These are phyloP conservation scores for Trachelipus rathkii DNA, from an alignment of 1,140 invertebrate genomes.

Conservation along the genomic window DNA sequence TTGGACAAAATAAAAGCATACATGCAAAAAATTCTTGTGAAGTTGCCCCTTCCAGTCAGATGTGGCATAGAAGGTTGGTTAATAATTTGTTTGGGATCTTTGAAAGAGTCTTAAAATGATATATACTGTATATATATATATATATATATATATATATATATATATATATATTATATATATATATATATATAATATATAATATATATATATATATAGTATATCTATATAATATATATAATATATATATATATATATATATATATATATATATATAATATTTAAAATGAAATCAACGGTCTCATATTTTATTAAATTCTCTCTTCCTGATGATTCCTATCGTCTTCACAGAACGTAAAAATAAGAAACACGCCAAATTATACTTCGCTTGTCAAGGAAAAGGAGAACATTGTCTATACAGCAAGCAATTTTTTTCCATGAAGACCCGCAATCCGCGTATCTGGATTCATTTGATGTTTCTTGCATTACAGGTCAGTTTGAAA, in stretches of 20 bases:
- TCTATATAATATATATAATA: slow-evolving; percentile 17
- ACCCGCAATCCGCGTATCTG: slow-evolving; percentile 81
- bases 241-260: slow-evolving; percentile 1
- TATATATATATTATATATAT: too few relatives aligned
- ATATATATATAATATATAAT: not conserved
- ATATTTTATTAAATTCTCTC: too few relatives aligned
- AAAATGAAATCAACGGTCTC: not conserved
- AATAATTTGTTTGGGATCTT: not conserved
- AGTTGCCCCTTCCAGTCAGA: slow-evolving; percentile 81
- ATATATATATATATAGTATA: slow-evolving; percentile 26
- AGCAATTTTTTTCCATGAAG: slow-evolving; percentile 76
- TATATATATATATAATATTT: slow-evolving; percentile 26
- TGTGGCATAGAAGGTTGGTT: slow-evolving; percentile 80
- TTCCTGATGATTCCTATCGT: not conserved
- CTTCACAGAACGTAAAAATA: slow-evolving; percentile 68
- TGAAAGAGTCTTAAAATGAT: too few relatives aligned
- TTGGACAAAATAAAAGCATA: slow-evolving; percentile 83
- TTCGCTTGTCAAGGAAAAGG: slow-evolving; percentile 82
- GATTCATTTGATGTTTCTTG: slow-evolving; percentile 94
- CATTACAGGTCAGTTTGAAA: slow-evolving; percentile 63
- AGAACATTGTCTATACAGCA: slow-evolving; percentile 82
- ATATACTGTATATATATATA: too few relatives aligned
- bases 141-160: slow-evolving; percentile 19
- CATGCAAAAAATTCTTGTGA: slow-evolving; percentile 77
- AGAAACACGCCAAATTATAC: slow-evolving; percentile 79